These are phyloP conservation scores for Henricia sp. DNA, from an alignment of 53 echinoderm and acorn worm genomes.

Conservation along the genomic window DNA sequence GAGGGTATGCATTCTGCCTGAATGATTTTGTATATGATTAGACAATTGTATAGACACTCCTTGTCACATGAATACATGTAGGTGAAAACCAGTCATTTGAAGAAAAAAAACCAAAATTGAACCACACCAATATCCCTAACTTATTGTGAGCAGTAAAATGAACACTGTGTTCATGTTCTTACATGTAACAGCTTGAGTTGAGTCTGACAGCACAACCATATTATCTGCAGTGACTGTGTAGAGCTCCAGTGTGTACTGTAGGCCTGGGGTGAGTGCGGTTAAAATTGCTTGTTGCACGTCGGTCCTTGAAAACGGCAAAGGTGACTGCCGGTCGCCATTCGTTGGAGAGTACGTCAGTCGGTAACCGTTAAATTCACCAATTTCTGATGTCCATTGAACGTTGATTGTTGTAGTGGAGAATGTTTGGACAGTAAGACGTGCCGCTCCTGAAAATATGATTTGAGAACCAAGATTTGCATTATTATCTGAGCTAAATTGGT, in stretches of 20 bases:
- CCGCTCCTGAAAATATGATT: background rate
- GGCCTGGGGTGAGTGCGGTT: constrained; percentile 46
- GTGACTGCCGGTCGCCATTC: constrained; percentile 44
- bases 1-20: too few relatives aligned
- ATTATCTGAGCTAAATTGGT: too few relatives aligned
- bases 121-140: too few relatives aligned
- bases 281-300: background rate
- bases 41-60: too few relatives aligned
- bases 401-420: constrained; percentile 40
- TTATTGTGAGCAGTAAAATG: too few relatives aligned
- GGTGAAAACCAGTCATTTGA: too few relatives aligned
- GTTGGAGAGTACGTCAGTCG: constrained; percentile 62
- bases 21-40: too few relatives aligned
- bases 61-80: too few relatives aligned
- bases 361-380: constrained; percentile 78
- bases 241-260: constrained; percentile 10
- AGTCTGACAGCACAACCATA: constrained; percentile 17
- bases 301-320: constrained; percentile 3
- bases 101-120: too few relatives aligned
- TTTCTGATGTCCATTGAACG: constrained; percentile 62
- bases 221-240: background rate
- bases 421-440: constrained; percentile 1
- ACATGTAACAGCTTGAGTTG: constrained; percentile 27
- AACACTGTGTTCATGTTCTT: too few relatives aligned
- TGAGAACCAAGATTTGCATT: too few relatives aligned